Percentiles rank a stretch among this genome's conserved stretches.
phyloP scores from a whole-genome alignment of 2,888 invertebrate genomes.

The Iphiclides podalirius region DNA sequence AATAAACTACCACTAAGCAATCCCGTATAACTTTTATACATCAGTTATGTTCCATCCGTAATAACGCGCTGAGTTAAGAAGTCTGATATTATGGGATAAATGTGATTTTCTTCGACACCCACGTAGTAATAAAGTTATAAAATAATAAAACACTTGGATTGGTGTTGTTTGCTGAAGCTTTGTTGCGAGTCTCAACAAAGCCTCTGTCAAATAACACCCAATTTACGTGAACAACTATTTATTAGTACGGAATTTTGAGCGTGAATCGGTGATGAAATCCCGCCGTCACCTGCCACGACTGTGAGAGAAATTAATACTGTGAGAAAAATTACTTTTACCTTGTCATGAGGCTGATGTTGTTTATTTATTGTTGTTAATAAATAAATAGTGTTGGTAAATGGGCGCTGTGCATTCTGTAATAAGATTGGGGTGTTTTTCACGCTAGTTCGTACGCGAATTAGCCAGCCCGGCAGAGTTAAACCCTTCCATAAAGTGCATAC shows the following conservation, averaged over 20 bases:
- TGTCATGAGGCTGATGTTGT: background rate
- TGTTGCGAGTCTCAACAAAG: constrained; percentile 15
- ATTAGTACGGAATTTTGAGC: constrained; percentile 11
- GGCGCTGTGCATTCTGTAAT: no score
- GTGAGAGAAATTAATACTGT: background rate
- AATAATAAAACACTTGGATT: constrained; percentile 15
- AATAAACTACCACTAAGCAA: background rate
- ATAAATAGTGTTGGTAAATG: no score
- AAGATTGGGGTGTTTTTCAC: no score
- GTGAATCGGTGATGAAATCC: constrained; percentile 8
- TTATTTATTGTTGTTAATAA: background rate
- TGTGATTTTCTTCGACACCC: constrained; percentile 4
- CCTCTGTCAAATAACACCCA: constrained; percentile 8
- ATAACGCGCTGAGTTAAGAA: background rate
- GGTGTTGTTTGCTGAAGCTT: constrained; percentile 16
- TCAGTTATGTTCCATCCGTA: background rate
- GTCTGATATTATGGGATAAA: constrained; percentile 2
- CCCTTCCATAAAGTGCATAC: no score
- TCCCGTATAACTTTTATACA: background rate
- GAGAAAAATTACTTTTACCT: background rate
- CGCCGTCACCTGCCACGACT: background rate
- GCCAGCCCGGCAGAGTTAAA: no score
- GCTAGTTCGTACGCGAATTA: no score
- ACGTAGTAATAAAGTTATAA: constrained; percentile 18
- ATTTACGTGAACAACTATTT: constrained; percentile 18